Evolutionary conservation across 2,797 vertebrate species (phyloP), one percentile per base, ranked within the genome.

Genomic region (Alosa sapidissima): DNA sequence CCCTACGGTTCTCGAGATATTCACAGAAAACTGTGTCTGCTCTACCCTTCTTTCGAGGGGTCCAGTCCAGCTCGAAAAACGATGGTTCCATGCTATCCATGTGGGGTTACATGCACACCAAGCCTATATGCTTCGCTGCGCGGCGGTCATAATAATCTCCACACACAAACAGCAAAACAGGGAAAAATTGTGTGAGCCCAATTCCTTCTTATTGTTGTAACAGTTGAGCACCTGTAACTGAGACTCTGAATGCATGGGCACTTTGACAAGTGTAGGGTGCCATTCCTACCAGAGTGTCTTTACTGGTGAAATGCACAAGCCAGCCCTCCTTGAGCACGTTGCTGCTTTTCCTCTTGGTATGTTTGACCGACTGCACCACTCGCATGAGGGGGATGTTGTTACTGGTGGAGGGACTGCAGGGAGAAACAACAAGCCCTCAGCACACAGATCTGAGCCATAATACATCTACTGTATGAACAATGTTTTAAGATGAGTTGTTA

Each of bases 381-480:
- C 98, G 93, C 98, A 99, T 99, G 91, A 99, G 95, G 0, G 98
- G 98, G 91, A 99, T 99, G 92, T 99, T 99, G 95, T 98, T 99
- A 93, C 98, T 99, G 89, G 98, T 98, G n/a, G 97, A 98, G 55
- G 98, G 98, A 90, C 98, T 99, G 88, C 82, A 45, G 72, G 36
- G 72, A 72, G 87, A 0, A 86, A 33, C 48, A 33, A 11, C 47
- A 54, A 49, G 21, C n/a, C 24, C 48, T 81, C 13, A 81, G 5
- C 75, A 55, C 8, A 52, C 13, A 13, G 11, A 52, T 52, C 11
- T 52, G 51, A 52, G 14, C 13, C 16, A 55, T 55, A 16, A 19
- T 1, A 55, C 54, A 41, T 72, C 13, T 14, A 41, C 36, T 36
- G 11, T 41, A 13, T 68, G 9, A 54, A 16, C 13, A 1, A 28